phyloP scores from a whole-genome alignment of 2,888 invertebrate species.

The Pterostichus niger region DNA sequence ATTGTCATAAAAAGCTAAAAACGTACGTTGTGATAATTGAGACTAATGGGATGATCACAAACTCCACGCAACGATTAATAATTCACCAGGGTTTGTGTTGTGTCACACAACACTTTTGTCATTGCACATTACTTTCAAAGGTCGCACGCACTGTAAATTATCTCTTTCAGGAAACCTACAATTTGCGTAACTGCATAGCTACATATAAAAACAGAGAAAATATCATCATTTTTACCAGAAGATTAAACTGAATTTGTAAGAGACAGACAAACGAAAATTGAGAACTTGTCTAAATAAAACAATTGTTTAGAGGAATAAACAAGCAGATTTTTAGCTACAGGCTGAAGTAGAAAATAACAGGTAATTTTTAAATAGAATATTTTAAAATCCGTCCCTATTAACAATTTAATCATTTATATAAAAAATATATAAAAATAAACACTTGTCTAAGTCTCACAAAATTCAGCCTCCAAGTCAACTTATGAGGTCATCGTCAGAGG shows the following conservation, averaged over 20 bases:
- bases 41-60: slow-evolving; percentile 23
- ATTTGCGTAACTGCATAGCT: not conserved
- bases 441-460: too few relatives aligned
- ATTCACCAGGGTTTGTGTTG: slow-evolving; percentile 25
- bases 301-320: too few relatives aligned
- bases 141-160: slow-evolving; percentile 18
- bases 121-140: not conserved
- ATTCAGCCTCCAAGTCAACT: too few relatives aligned
- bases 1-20: slow-evolving; percentile 24
- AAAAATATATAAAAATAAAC: too few relatives aligned
- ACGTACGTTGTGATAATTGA: slow-evolving; percentile 35
- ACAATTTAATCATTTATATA: too few relatives aligned
- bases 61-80: slow-evolving; percentile 47
- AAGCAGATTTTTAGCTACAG: too few relatives aligned
- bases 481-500: too few relatives aligned
- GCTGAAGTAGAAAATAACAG: too few relatives aligned
- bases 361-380: too few relatives aligned
- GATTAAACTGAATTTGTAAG: not conserved
- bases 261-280: not conserved
- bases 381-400: too few relatives aligned
- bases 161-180: slow-evolving; percentile 9
- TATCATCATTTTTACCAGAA: not conserved
- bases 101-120: slow-evolving; percentile 7
- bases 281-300: not conserved
- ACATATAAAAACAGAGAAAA: not conserved